These are phyloP conservation scores for Liasis olivaceus DNA, from an alignment of 2,797 vertebrate species.

Conservation along the genomic window DNA sequence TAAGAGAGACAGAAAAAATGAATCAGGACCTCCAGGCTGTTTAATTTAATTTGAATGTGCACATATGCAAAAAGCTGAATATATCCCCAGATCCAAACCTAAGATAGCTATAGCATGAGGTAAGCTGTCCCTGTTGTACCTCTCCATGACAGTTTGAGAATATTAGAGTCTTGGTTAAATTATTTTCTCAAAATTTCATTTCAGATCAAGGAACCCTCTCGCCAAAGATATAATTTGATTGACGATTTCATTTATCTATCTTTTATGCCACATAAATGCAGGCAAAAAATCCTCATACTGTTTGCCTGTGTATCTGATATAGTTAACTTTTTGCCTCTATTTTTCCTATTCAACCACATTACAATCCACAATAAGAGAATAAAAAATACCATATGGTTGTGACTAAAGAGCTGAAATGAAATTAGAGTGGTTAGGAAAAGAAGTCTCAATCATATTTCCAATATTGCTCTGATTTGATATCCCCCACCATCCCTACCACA, in stretches of 20 bases:
- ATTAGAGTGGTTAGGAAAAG: neutral
- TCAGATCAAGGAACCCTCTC: neutral
- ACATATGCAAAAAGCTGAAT: neutral
- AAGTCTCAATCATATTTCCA: neutral
- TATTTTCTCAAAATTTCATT: neutral
- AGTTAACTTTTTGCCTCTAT: neutral
- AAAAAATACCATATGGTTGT: neutral
- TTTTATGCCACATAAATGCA: neutral
- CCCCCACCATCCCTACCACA: too few species aligned
- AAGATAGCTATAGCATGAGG: neutral
- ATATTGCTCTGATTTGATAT: neutral
- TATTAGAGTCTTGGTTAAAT: neutral
- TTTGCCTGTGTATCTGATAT: neutral
- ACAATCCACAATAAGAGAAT: neutral
- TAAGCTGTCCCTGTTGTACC: neutral
- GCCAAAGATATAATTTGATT: neutral
- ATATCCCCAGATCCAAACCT: neutral
- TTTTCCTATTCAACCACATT: neutral
- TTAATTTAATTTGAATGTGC: neutral
- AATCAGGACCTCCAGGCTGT: neutral
- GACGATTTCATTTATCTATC: neutral
- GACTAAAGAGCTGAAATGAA: neutral
- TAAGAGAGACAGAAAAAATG: neutral
- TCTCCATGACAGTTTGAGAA: neutral
- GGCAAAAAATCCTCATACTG: neutral